Percentiles rank a stretch among this genome's conserved stretches.
These are phyloP conservation scores for Leptinotarsa defecta DNA, from an alignment of 1,140 invertebrate genomes.

Conservation along the genomic window DNA sequence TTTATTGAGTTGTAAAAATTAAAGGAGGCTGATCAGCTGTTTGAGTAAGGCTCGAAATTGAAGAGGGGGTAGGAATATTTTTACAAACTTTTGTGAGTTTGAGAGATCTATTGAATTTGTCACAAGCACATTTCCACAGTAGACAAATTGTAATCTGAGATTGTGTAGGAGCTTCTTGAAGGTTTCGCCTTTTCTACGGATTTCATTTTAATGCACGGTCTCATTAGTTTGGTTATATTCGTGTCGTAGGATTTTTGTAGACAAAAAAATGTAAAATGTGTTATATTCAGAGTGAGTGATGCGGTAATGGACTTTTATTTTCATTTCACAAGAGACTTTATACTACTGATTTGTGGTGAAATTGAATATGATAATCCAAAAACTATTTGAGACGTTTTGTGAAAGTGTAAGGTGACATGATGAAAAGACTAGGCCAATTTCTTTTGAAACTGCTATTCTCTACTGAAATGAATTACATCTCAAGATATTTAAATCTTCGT, in stretches of 20 bases:
- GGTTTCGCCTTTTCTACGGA: background rate
- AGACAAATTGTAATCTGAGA: background rate
- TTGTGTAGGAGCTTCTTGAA: background rate
- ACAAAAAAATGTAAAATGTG: constrained; percentile 21
- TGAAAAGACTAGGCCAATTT: constrained; percentile 23
- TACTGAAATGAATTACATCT: constrained; percentile 32
- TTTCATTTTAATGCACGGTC: constrained; percentile 4
- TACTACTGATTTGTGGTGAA: background rate
- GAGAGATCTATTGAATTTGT: too few relatives aligned
- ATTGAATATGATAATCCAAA: background rate
- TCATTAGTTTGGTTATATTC: background rate
- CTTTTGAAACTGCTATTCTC: constrained; percentile 32
- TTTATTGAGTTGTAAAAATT: too few relatives aligned
- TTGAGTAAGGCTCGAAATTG: too few relatives aligned
- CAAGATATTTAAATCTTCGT: constrained; percentile 39
- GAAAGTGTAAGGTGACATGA: background rate
- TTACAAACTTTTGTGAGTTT: too few relatives aligned
- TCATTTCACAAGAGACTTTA: background rate
- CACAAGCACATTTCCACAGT: background rate
- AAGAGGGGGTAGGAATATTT: too few relatives aligned
- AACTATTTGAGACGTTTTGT: constrained; percentile 3
- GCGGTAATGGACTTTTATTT: background rate
- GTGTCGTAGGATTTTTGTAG: constrained; percentile 15
- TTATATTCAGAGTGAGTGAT: constrained; percentile 11
- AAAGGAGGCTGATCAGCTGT: too few relatives aligned